Evolutionary conservation across 2,113 vertebrate genomes (phyloP), one percentile per base, ranked within the genome.

Genomic region (Cinclus cinclus): DNA sequence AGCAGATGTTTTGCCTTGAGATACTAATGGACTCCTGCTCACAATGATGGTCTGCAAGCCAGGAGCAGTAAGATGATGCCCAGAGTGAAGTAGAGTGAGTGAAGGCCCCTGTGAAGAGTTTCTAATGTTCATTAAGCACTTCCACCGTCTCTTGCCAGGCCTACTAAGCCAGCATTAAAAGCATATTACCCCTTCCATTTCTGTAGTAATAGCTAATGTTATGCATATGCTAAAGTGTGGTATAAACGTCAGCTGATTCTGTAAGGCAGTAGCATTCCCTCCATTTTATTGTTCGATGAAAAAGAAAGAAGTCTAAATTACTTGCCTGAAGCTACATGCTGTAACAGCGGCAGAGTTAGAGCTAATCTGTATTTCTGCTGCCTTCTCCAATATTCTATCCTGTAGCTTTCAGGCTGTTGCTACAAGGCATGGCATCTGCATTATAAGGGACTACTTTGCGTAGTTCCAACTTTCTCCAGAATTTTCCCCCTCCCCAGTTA

Each of bases 221-320:
- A 33, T 30, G 75, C 62, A 70, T 87, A 79, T 84, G 76, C 55
- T 90, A 25, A 84, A 94, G 69, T 37, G 65, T 78, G 68, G 79
- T 70, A 44, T 52, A 81, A 92, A 77, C 0, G 5, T 89, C 88
- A 78, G 76, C 73, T 94, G 88, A 78, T 83, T 70, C 70, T 83
- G 50, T 52, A 70, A 77, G 74, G 95, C 68, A 70, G 83, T 42
- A 56, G 60, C n/a, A 68, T 82, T 93, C 76, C 65, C 75, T 94
- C 83, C 80, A 73, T 96, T 93, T 95, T 94, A 94, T 87, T 89
- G 79, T 95, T 95, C 92, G 92, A 87, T 97, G 90, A 81, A 93
- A 96, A 87, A 93, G 87, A 88, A 94, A 84, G 59, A 83, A 88
- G 83, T 87, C 80, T 90, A 47, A 95, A 96, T 93, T 86, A 92